These are phyloP conservation scores for Oxyura jamaicensis DNA, from an alignment of 2,113 vertebrate genomes.

Conservation along the genomic window DNA sequence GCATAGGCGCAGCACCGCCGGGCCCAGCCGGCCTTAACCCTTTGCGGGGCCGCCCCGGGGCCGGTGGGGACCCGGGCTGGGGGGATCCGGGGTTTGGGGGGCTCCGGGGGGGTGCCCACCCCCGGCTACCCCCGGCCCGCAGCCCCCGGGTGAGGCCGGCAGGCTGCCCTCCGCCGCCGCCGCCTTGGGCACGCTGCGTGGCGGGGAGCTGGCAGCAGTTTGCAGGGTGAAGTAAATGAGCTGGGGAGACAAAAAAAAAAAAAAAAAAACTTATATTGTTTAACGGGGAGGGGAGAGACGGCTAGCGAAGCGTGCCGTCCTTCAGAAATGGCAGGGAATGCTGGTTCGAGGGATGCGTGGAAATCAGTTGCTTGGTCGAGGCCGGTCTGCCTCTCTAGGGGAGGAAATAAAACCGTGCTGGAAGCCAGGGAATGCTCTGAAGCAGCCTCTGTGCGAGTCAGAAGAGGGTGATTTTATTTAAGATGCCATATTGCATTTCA, in stretches of 20 bases:
- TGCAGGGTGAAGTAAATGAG: conserved; percentile 11
- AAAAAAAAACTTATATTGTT: not conserved
- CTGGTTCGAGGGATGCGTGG: conserved; percentile 42
- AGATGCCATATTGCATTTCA: conserved; percentile 61
- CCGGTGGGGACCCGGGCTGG: too few relatives aligned
- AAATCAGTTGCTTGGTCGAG: conserved; percentile 52
- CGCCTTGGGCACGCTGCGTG: not conserved
- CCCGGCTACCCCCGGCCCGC: too few relatives aligned
- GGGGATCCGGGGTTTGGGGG: too few relatives aligned
- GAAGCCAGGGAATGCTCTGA: conserved; percentile 56
- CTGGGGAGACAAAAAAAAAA: not conserved
- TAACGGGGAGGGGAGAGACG: not conserved
- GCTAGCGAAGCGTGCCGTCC: conserved; percentile 18
- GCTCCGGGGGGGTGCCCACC: too few relatives aligned
- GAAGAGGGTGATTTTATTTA: conserved; percentile 60
- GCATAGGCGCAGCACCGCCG: conserved; percentile 73
- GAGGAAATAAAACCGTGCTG: conserved; percentile 55
- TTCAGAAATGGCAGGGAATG: conserved; percentile 38
- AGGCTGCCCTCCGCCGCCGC: too few relatives aligned
- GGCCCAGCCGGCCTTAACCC: conserved; percentile 76
- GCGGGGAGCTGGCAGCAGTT: conserved; percentile 31
- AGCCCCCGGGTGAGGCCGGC: too few relatives aligned
- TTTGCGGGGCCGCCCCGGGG: conserved; percentile 25
- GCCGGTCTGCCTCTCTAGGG: conserved; percentile 31
- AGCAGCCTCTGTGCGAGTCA: conserved; percentile 56